Evolutionary conservation across 2,113 vertebrate genomes (phyloP).

Genomic region (Pomatorhinus ruficollis): DNA sequence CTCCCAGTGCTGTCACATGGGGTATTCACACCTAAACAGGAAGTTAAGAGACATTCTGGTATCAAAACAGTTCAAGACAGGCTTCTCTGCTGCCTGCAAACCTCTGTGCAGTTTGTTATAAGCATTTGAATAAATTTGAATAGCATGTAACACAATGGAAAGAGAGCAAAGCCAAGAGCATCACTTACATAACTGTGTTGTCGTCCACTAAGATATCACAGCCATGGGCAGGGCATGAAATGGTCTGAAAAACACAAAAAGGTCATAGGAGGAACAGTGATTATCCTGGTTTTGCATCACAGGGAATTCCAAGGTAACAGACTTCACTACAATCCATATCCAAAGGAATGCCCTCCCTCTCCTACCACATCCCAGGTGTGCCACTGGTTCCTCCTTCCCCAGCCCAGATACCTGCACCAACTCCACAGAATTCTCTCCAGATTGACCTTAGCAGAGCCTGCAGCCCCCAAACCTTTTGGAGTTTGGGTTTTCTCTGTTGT

Average conservation of each 20-base stretch:
- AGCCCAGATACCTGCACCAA: background rate
- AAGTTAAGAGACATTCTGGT: background rate
- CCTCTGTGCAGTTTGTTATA: background rate
- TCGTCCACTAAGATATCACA: conserved; percentile 99
- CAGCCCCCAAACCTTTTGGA: background rate
- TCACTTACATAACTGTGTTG: conserved; percentile 99
- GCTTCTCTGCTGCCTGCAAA: background rate
- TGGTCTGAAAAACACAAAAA: conserved; percentile 81
- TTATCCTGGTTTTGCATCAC: background rate
- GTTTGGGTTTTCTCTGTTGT: background rate
- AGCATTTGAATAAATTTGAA: background rate
- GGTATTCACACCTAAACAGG: background rate
- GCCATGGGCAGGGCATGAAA: conserved; percentile 99
- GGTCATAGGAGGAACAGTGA: background rate
- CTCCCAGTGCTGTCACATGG: background rate
- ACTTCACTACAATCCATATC: background rate
- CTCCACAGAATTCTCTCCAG: background rate
- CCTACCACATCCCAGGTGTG: background rate
- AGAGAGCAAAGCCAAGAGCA: background rate
- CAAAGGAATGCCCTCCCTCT: background rate
- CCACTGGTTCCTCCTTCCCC: background rate
- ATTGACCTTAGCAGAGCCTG: background rate
- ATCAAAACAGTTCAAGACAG: background rate
- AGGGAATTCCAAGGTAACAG: background rate
- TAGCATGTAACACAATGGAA: background rate